A percentile compares a stretch with the other conserved stretches of the same genome.
These are phyloP conservation scores for Actinemys pallida DNA, from an alignment of 2,113 vertebrate species.

Conservation along the genomic window DNA sequence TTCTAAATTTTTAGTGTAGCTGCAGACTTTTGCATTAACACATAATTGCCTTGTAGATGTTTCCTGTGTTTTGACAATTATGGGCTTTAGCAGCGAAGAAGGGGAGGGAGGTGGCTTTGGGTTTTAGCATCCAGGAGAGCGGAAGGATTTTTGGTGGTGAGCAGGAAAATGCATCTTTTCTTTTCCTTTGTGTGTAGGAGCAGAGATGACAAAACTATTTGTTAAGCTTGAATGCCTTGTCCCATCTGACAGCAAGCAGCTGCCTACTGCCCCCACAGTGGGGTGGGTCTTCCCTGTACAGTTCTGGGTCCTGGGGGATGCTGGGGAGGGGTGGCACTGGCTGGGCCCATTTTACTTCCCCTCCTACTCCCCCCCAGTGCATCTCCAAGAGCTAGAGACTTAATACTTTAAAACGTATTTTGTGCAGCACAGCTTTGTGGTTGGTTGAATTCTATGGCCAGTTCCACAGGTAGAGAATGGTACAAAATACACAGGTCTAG, in stretches of 20 bases:
- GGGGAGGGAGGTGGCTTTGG: neutral
- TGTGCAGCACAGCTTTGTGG: neutral
- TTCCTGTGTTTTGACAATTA: neutral
- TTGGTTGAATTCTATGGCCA: neutral
- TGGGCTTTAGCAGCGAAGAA: neutral
- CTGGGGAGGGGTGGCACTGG: neutral
- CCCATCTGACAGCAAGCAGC: neutral
- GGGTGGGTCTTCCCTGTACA: neutral
- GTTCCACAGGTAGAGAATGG: neutral
- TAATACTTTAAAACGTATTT: neutral
- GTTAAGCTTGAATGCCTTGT: neutral
- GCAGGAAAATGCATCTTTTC: neutral
- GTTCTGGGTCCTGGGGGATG: neutral
- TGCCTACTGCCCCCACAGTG: neutral
- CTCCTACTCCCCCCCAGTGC: neutral
- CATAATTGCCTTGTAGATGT: neutral
- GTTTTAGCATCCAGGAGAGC: neutral
- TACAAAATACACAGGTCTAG: neutral
- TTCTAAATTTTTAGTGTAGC: neutral
- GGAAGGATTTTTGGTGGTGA: neutral
- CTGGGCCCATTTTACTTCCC: neutral
- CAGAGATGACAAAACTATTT: neutral
- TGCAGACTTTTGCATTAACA: neutral
- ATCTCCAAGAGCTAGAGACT: neutral
- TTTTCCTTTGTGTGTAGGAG: neutral